Evolutionary conservation across 2,113 vertebrate species (phyloP), one percentile per base, ranked within the genome.

Genomic region (Thalassarche chlororhynchos): DNA sequence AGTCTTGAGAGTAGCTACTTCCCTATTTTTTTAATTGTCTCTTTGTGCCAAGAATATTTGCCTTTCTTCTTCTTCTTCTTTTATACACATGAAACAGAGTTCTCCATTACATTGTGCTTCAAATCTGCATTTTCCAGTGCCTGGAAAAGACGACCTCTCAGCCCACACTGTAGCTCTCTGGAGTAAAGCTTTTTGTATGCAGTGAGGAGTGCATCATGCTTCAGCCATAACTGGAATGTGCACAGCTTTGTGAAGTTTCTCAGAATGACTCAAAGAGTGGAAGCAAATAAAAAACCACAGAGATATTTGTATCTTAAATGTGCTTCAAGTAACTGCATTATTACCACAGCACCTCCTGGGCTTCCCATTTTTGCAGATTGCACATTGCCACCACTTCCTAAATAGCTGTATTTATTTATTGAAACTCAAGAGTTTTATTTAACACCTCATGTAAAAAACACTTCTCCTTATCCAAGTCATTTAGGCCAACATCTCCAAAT

Each of bases 361-460:
- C 98, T 99, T 99, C 99, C 99, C 94, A 93, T 98, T 99, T 99
- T 96, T 98, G 98, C 97, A 97, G 98, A 98, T 98, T 99, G 99
- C 99, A 99, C 99, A 98, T 99, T 99, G 98, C 97, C 98, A 98
- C 98, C 98, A 98, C 98, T 99, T 99, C 99, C 99, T 99, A 98
- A 98, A 98, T 99, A 96, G 90, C 83, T 95, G 98, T 98, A 97
- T 98, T 98, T 98, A 98, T 98, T 98, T 98, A 99, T 98, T 98
- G 95, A 97, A 97, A 97, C 96, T 94, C 79, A 90, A 97, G 91
- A 92, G 65, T 78, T 91, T 94, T 96, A 95, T 95, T 96, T 96
- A 96, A 97, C 95, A 98, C 84, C 61, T 89, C 82, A 26, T 10
- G 18, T 91, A 86, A 88, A 91, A 93, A 95, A 52, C 84, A 93